A percentile compares a stretch with the other conserved stretches of the same genome.
These are phyloP conservation scores for Calliopum simillimum DNA, from an alignment of 2,888 invertebrate genomes.

Conservation along the genomic window DNA sequence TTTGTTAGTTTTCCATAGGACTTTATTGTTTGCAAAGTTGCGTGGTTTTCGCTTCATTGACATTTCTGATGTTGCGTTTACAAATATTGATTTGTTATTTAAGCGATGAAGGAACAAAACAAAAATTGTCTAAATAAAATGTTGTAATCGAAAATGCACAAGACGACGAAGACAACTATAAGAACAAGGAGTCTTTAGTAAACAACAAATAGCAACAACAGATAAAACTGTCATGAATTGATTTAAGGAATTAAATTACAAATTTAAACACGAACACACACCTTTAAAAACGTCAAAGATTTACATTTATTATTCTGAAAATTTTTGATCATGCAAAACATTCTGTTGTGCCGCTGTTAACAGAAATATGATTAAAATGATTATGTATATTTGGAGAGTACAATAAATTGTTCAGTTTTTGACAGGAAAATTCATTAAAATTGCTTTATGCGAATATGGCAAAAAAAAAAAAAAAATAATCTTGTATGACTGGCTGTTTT, in stretches of 20 bases:
- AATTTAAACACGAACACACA: conserved; percentile 3
- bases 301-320: no score
- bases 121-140: not conserved
- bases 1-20: not conserved
- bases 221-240: conserved; percentile 22
- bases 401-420: no score
- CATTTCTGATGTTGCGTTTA: conserved; percentile 1
- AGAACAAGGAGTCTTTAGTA: not conserved
- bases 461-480: no score
- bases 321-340: no score
- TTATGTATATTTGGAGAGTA: no score
- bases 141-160: not conserved
- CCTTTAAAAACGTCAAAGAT: no score
- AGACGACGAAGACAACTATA: not conserved
- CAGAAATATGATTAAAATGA: no score
- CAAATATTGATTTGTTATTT: not conserved
- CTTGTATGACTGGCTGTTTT: no score
- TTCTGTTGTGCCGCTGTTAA: no score
- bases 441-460: no score
- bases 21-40: conserved; percentile 21
- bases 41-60: conserved; percentile 3
- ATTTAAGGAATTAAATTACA: conserved; percentile 32
- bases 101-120: not conserved
- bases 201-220: no score
- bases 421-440: no score